Base-by-base conservation (phyloP, 2,888 invertebrate genomes). In the Gastrophysa polygoni region DNA sequence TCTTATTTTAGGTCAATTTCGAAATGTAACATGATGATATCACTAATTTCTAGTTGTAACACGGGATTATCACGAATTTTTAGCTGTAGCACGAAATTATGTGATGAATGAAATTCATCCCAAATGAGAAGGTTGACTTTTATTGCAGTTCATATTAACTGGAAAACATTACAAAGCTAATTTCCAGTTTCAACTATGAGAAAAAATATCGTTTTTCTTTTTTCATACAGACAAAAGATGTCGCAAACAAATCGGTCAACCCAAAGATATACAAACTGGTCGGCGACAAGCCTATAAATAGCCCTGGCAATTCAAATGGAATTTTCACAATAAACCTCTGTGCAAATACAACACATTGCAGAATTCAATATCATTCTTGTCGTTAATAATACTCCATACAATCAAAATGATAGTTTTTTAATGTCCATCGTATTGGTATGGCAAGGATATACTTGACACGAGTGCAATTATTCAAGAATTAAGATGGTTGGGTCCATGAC, bases 401-500 rank as follows among this genome's bases (percentile, higher is more conserved):
- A 14, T 38, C 24, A 7, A 24, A 24, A 5, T 38, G 38, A 38
- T 38, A 38, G 38, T 38, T 38, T 38, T 38, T 38, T 38, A 38
- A 32, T 32, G 10, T 3, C 11, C 11, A 38, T 38, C 38, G 14
- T 32, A 32, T 32, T 4, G 38, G 38, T 38, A 38, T 38, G 38
- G 3, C 38, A n/a, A 38, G 38, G 38, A 38, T 38, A 38, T n/a
- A 14, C 3, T 38, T 14, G 38, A 14, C 38, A 38, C 38, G 51
- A 46, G 56, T 21, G 51, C 29, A 49, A 61, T 61, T 56, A 56
- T 28, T 60, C 56, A 55, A 14, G 16, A 38, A 56, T 56, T 32
- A 32, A 61, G 51, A 16, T 49, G 20, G 38, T 46, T 43, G 51
- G 38, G 61, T 59, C 67, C 65, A 10, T 68, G 67, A 68, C 67